phyloP scores from a whole-genome alignment of 2,113 vertebrate species.

The Serilophus lunatus region DNA sequence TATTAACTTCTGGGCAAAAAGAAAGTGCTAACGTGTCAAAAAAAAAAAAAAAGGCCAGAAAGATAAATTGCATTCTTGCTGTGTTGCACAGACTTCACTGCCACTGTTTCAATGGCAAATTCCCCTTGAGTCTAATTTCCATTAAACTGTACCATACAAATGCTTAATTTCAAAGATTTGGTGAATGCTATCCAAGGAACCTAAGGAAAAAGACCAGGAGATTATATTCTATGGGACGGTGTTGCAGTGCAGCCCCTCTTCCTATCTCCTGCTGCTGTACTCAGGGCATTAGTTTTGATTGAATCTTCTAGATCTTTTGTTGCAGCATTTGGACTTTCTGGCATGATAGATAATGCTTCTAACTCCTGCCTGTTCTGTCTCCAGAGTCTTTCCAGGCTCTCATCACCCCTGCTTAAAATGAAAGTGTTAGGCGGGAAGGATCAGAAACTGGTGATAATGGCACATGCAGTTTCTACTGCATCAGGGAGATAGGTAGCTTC shows the following conservation, averaged over 20 bases:
- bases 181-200: background rate
- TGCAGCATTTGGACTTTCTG: background rate
- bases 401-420: background rate
- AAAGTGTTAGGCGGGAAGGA: background rate
- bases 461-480: fast-evolving
- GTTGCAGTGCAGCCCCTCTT: background rate
- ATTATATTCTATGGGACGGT: background rate
- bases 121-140: background rate
- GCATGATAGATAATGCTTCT: background rate
- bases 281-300: background rate
- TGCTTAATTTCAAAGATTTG: background rate
- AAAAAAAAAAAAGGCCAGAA: background rate
- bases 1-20: slow-evolving; percentile 50
- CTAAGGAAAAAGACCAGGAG: background rate
- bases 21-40: slow-evolving; percentile 38
- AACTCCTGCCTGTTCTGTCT: background rate
- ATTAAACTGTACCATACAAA: background rate
- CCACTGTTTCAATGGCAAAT: background rate
- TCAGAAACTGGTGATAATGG: background rate
- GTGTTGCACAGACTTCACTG: background rate
- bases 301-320: background rate
- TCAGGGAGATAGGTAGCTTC: background rate
- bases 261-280: background rate
- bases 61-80: background rate
- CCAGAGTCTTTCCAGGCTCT: background rate